Percentiles rank a stretch among this genome's conserved stretches.
Conservation (phyloP, 2,888 invertebrate species). For the Chouioia cunea region DNA sequence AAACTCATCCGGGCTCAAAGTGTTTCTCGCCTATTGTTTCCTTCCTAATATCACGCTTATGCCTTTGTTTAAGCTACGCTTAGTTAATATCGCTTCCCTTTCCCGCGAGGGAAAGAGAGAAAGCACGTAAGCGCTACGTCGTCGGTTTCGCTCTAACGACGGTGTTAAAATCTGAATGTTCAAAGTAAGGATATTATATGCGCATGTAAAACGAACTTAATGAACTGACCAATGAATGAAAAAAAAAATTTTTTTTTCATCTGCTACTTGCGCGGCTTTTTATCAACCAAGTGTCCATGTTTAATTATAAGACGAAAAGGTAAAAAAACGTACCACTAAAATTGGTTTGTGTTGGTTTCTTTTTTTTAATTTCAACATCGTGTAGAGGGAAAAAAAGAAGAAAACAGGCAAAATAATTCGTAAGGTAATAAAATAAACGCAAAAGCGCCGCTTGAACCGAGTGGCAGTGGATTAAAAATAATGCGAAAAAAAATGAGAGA, state of each 20-base stretch:
- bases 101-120: too few species aligned
- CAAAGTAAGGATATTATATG: slow-evolving; percentile 14
- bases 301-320: too few species aligned
- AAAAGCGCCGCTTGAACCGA: background rate
- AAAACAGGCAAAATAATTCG: background rate
- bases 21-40: too few species aligned
- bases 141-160: slow-evolving; percentile 24
- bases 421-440: slow-evolving; percentile 1
- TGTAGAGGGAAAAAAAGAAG: background rate
- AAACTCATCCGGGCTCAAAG: too few species aligned
- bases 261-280: background rate
- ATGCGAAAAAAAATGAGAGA: background rate
- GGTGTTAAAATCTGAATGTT: slow-evolving; percentile 32
- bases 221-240: slow-evolving; percentile 32
- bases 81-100: slow-evolving; percentile 17
- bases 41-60: too few species aligned
- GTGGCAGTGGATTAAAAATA: slow-evolving; percentile 8
- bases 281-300: too few species aligned
- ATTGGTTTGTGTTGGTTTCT: background rate
- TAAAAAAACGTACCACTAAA: too few species aligned
- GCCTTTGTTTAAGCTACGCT: too few species aligned
- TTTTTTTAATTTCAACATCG: background rate
- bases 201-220: slow-evolving; percentile 22
- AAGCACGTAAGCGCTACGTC: too few species aligned
- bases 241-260: slow-evolving; percentile 15